These are phyloP conservation scores for Lacerta bilineata DNA, from an alignment of 2,797 vertebrate species.

Conservation along the genomic window DNA sequence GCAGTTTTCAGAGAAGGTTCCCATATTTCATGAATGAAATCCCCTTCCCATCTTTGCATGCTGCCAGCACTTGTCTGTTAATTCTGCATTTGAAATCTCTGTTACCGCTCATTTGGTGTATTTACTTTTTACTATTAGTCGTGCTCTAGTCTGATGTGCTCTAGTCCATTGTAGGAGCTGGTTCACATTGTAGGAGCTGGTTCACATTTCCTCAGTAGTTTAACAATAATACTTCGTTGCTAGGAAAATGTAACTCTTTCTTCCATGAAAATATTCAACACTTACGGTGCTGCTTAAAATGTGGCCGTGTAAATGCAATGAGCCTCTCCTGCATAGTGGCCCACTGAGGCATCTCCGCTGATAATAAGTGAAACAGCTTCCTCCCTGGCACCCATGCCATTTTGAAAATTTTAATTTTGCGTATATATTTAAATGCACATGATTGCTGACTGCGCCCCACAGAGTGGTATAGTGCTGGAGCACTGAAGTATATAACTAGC, in stretches of 20 bases:
- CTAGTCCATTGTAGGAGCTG: too few relatives aligned
- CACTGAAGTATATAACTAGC: not conserved
- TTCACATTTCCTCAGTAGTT: not conserved
- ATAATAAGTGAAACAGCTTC: not conserved
- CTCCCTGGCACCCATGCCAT: not conserved
- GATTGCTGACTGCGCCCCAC: not conserved
- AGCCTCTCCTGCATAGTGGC: not conserved
- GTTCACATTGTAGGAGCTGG: not conserved
- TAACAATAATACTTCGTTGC: not conserved
- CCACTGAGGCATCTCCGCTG: not conserved
- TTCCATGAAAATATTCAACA: not conserved
- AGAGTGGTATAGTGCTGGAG: not conserved
- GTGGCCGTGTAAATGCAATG: not conserved
- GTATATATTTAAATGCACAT: not conserved
- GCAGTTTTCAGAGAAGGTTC: conserved; percentile 34
- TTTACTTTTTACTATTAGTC: conserved; percentile 20
- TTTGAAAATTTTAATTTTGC: not conserved
- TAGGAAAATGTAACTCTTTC: not conserved
- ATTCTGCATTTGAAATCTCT: conserved; percentile 8
- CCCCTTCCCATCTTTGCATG: conserved; percentile 18
- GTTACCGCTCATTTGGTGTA: not conserved
- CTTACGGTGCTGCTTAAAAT: not conserved
- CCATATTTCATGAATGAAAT: conserved; percentile 44
- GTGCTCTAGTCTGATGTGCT: too few relatives aligned
- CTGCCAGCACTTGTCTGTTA: conserved; percentile 23